phyloP scores from a whole-genome alignment of 2,888 invertebrate species.

The Biston stratarius region DNA sequence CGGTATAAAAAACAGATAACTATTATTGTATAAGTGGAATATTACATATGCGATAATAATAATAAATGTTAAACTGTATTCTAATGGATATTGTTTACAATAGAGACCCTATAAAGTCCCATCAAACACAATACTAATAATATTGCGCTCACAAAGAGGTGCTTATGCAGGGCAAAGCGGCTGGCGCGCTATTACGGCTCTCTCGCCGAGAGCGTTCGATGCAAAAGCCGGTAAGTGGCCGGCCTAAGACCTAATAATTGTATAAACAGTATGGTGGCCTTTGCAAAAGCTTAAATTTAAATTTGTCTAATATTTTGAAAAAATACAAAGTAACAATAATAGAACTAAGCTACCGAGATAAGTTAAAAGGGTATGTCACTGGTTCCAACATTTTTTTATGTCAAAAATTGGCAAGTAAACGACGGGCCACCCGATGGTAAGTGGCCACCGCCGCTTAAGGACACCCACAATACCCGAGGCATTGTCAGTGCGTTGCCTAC shows the following conservation, averaged over 20 bases:
- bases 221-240: constrained; percentile 42
- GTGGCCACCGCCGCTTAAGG: too few relatives aligned
- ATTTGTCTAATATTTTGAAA: too few relatives aligned
- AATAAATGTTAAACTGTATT: background rate
- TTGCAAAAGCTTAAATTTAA: background rate
- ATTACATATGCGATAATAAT: background rate
- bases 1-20: too few relatives aligned
- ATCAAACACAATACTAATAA: constrained; percentile 17
- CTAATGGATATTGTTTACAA: background rate
- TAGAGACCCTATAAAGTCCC: constrained; percentile 10
- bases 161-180: constrained; percentile 21
- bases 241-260: constrained; percentile 9
- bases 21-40: background rate
- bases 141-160: constrained; percentile 21
- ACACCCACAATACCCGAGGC: too few relatives aligned
- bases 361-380: too few relatives aligned
- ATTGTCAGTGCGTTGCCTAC: too few relatives aligned
- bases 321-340: too few relatives aligned
- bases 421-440: too few relatives aligned
- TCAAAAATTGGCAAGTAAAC: too few relatives aligned
- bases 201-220: constrained; percentile 39
- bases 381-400: too few relatives aligned
- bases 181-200: constrained; percentile 33
- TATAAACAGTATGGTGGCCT: constrained; percentile 15
- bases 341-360: too few relatives aligned